phyloP scores from a whole-genome alignment of 37 sponge, comb jelly and placozoan genomes.

The Chondrilla cf. caribensis region DNA sequence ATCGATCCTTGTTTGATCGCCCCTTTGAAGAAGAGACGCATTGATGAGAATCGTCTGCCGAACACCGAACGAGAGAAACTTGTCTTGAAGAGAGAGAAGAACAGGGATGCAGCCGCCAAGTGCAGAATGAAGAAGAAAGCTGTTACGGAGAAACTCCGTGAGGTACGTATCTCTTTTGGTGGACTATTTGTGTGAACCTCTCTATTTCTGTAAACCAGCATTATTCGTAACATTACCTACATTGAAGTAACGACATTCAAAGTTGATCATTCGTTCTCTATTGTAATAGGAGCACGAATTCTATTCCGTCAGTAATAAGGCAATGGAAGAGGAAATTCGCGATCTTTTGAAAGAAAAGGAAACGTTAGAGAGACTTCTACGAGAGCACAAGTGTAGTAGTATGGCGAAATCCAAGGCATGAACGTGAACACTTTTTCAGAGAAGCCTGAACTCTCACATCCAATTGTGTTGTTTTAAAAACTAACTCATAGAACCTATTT shows the following conservation, averaged over 20 bases:
- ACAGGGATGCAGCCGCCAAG: constrained; percentile 95
- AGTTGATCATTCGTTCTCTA: neutral
- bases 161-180: constrained; percentile 18
- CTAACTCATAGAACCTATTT: no score
- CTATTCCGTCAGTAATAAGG: neutral
- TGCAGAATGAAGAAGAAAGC: constrained; percentile 87
- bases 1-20: constrained; percentile 42
- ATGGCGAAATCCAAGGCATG: constrained; percentile 9
- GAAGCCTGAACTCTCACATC: no score
- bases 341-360: constrained; percentile 10
- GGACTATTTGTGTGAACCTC: neutral
- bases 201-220: no score
- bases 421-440: neutral
- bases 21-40: constrained; percentile 76
- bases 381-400: constrained; percentile 7
- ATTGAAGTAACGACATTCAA: no score
- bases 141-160: constrained; percentile 30
- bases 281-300: neutral
- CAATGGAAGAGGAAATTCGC: neutral
- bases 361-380: neutral
- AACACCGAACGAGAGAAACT: constrained; percentile 81
- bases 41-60: constrained; percentile 60
- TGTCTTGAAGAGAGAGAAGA: constrained; percentile 82
- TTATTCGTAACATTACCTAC: no score
- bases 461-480: no score